These are phyloP conservation scores for Porites lobata DNA, from an alignment of 92 coral and sea anemone genomes.

Conservation along the genomic window DNA sequence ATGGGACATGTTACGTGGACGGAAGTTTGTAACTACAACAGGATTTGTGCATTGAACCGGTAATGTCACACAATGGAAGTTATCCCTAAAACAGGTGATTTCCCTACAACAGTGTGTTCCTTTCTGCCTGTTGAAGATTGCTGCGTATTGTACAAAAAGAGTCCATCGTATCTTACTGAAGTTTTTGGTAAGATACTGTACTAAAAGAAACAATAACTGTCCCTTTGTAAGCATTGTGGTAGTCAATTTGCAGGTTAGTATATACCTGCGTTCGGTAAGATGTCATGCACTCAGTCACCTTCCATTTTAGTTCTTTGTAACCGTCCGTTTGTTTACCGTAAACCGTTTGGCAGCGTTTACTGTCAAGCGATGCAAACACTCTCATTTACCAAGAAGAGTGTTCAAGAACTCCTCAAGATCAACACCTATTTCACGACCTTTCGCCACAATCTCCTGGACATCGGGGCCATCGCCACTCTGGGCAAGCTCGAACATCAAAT, in stretches of 20 bases:
- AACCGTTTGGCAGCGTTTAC: slow-evolving; percentile 7
- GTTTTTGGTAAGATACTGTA: neutral
- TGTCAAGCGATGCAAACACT: slow-evolving; percentile 1
- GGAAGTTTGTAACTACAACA: too few species aligned
- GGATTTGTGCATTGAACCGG: too few species aligned
- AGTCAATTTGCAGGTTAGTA: neutral
- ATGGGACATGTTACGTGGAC: too few species aligned
- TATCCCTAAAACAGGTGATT: too few species aligned
- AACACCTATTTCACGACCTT: slow-evolving; percentile 74
- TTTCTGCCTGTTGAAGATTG: neutral
- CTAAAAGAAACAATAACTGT: neutral
- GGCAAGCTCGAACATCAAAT: slow-evolving; percentile 93
- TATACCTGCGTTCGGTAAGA: neutral
- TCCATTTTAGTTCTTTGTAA: neutral
- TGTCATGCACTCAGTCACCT: too few species aligned
- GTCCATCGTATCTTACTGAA: neutral
- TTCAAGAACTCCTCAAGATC: slow-evolving; percentile 81
- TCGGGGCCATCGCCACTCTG: slow-evolving; percentile 68
- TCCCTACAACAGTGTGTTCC: too few species aligned
- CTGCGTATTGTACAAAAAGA: neutral
- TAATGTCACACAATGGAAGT: too few species aligned
- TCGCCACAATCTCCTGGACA: slow-evolving; percentile 69
- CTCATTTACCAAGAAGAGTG: slow-evolving; percentile 81
- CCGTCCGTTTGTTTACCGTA: neutral
- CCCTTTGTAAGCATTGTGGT: neutral